A percentile compares a stretch with the other conserved stretches of the same genome.
phyloP scores from a whole-genome alignment of 2,797 vertebrate genomes.

The Gallinago solitaria region DNA sequence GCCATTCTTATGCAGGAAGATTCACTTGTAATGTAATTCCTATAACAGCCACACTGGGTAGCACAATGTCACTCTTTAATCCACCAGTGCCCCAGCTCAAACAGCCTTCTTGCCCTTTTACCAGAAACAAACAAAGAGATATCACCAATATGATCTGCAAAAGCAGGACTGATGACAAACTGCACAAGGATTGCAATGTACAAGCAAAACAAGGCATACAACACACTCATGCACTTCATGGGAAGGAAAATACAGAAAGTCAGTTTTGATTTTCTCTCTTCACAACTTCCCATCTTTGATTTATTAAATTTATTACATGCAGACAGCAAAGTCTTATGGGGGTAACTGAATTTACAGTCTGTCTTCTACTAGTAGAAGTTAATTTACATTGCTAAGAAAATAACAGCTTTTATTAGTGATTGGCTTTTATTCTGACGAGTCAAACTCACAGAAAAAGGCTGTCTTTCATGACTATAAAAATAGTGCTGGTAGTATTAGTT shows the following conservation, averaged over 20 bases:
- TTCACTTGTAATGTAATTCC: background rate
- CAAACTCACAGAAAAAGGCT: background rate
- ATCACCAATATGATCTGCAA: background rate
- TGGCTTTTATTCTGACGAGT: background rate
- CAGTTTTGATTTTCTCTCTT: background rate
- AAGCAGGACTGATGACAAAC: background rate
- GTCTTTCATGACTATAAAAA: background rate
- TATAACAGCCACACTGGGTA: background rate
- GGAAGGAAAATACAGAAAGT: background rate
- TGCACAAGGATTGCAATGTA: background rate
- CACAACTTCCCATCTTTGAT: background rate
- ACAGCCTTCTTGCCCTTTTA: background rate
- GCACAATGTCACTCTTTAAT: background rate
- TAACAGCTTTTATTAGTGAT: background rate
- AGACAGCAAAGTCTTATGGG: background rate
- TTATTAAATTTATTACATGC: background rate
- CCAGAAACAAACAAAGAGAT: background rate
- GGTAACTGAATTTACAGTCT: background rate
- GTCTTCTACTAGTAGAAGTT: background rate
- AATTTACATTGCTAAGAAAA: slow-evolving; percentile 4
- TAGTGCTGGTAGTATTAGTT: background rate
- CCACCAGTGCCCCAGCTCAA: background rate
- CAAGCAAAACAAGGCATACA: background rate
- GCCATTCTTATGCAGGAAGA: background rate
- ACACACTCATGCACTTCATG: background rate